A percentile compares a stretch with the other conserved stretches of the same genome.
phyloP scores from a whole-genome alignment of 2,888 invertebrate species.

The Plagodis pulveraria region DNA sequence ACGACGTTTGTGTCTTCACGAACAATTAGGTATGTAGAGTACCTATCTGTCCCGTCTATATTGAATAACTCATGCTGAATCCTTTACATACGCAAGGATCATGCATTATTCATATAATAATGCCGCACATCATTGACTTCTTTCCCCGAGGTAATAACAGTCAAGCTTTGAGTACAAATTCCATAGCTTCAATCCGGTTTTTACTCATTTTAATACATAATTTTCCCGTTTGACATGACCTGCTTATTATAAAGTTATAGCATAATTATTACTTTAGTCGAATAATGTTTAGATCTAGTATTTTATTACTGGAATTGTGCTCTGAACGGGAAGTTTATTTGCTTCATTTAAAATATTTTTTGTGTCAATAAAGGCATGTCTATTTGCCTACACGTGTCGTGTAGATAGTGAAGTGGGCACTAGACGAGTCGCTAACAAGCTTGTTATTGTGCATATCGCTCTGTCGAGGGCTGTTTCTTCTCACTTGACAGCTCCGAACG shows the following conservation, averaged over 20 bases:
- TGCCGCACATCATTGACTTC: conserved; percentile 37
- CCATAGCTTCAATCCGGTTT: conserved; percentile 10
- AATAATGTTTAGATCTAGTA: conserved; percentile 33
- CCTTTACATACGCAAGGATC: conserved; percentile 52
- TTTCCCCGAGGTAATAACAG: conserved; percentile 43
- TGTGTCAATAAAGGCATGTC: conserved; percentile 23
- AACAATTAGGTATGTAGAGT: conserved; percentile 36
- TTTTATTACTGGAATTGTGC: conserved; percentile 35
- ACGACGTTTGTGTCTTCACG: conserved; percentile 31
- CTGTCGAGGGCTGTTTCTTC: conserved; percentile 40
- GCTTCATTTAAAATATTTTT: conserved; percentile 25
- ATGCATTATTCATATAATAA: conserved; percentile 62
- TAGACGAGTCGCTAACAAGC: conserved; percentile 46
- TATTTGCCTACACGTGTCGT: conserved; percentile 21
- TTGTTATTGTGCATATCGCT: conserved; percentile 47
- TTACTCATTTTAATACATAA: conserved; percentile 21
- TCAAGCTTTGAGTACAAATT: conserved; percentile 27
- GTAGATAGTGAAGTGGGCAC: conserved; percentile 42
- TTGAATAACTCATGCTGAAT: conserved; percentile 55
- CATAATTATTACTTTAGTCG: conserved; percentile 20
- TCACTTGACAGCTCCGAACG: conserved; percentile 37
- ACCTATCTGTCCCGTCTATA: conserved; percentile 41
- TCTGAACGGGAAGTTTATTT: conserved; percentile 42
- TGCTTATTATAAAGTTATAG: conserved; percentile 18
- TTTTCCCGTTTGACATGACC: conserved; percentile 21